Conservation (phyloP, 2,797 vertebrate genomes). For the Enteromius trimaculatus region DNA sequence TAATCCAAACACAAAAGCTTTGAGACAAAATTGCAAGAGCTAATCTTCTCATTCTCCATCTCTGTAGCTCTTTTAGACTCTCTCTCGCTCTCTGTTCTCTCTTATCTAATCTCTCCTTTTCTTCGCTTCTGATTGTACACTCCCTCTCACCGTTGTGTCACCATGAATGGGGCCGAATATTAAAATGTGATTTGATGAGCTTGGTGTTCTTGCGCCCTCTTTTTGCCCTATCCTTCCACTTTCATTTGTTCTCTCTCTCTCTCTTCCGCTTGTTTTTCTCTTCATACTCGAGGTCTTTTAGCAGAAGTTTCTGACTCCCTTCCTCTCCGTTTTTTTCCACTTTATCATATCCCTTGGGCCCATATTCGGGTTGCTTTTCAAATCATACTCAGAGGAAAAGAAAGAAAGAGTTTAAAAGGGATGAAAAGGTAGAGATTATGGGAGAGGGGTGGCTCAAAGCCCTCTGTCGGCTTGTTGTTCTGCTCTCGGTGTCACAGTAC, state of each 20-base stretch:
- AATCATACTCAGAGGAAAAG: slow-evolving; percentile 45
- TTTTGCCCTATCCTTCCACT: slow-evolving; percentile 42
- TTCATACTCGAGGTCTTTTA: neutral
- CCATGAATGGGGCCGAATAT: slow-evolving; percentile 68
- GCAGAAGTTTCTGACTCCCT: slow-evolving; percentile 11
- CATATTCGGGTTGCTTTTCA: slow-evolving; percentile 26
- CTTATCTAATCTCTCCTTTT: slow-evolving; percentile 75
- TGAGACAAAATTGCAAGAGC: slow-evolving; percentile 64
- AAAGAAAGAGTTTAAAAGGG: slow-evolving; percentile 43
- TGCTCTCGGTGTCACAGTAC: neutral
- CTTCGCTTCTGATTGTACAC: slow-evolving; percentile 67
- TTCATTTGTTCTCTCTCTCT: slow-evolving; percentile 8
- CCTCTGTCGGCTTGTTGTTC: slow-evolving; percentile 35
- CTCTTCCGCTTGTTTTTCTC: neutral
- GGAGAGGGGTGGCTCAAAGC: slow-evolving; percentile 10
- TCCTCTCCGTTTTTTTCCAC: neutral
- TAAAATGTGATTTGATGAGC: slow-evolving; percentile 77
- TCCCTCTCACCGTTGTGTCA: slow-evolving; percentile 61
- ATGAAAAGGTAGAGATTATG: slow-evolving; percentile 36
- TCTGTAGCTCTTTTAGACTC: slow-evolving; percentile 68
- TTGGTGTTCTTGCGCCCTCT: slow-evolving; percentile 66
- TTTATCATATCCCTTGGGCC: slow-evolving; percentile 16
- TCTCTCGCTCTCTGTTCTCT: slow-evolving; percentile 58
- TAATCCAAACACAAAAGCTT: slow-evolving; percentile 36
- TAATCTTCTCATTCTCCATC: slow-evolving; percentile 71